phyloP scores from a whole-genome alignment of 2,888 invertebrate genomes.

The Dioctria rufipes region DNA sequence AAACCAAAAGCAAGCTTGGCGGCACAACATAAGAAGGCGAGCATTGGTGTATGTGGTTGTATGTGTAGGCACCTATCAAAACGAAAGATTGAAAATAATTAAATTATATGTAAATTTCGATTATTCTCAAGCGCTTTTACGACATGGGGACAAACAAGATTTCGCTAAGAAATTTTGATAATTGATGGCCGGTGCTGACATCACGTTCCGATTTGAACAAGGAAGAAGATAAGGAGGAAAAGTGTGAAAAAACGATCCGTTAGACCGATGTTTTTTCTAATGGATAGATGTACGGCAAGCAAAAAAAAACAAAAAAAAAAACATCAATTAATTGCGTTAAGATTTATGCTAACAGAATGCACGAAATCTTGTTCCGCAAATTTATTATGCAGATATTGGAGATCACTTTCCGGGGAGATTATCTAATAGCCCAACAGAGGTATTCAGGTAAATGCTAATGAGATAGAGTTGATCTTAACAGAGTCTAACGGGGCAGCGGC shows the following conservation, averaged over 20 bases:
- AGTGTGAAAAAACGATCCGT: not conserved
- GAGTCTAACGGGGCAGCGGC: not conserved
- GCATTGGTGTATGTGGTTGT: too few relatives aligned
- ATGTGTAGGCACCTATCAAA: slow-evolving; percentile 12
- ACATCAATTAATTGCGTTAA: slow-evolving; percentile 3
- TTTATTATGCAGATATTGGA: not conserved
- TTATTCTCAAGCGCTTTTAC: not conserved
- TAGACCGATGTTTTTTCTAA: not conserved
- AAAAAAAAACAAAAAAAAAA: too few relatives aligned
- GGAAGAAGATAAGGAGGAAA: not conserved
- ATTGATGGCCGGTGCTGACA: slow-evolving; percentile 7
- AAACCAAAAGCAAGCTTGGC: not conserved
- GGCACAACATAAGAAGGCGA: not conserved
- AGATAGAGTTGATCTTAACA: slow-evolving; percentile 1
- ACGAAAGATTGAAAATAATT: slow-evolving; percentile 34
- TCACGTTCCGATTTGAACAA: slow-evolving; percentile 15
- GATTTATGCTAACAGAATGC: not conserved
- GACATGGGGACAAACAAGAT: not conserved
- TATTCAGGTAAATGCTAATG: not conserved
- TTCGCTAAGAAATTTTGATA: not conserved
- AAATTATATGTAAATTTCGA: slow-evolving; percentile 27
- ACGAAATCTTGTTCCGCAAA: not conserved
- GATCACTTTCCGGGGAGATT: not conserved
- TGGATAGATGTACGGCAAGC: not conserved
- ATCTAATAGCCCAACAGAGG: not conserved